phyloP scores from a whole-genome alignment of 2,797 vertebrate genomes.

The Notoglanidium macrostoma region DNA sequence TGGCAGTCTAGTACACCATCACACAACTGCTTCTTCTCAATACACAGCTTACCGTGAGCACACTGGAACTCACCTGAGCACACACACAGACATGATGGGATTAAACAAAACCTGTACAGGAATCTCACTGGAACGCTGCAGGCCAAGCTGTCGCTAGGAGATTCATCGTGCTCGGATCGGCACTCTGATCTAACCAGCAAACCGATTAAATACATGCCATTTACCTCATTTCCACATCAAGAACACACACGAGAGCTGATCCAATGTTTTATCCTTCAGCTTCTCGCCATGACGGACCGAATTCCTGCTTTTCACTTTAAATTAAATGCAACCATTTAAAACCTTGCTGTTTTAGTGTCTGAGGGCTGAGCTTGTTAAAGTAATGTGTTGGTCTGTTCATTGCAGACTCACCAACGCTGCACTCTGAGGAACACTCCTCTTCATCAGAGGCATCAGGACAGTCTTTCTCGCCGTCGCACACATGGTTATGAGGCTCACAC shows the following conservation, averaged over 20 bases:
- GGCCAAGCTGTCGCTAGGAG: not conserved
- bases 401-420: constrained; percentile 63
- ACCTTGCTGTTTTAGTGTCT: not conserved
- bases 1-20: constrained; percentile 83
- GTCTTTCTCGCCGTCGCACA: constrained; percentile 84
- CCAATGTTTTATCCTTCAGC: not conserved
- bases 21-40: constrained; percentile 73
- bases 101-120: not conserved
- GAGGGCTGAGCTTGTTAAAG: not conserved
- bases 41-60: constrained; percentile 72
- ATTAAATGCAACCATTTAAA: not conserved
- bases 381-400: no score
- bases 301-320: not conserved
- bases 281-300: not conserved
- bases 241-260: not conserved
- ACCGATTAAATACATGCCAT: not conserved
- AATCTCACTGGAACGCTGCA: not conserved
- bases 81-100: constrained; percentile 46
- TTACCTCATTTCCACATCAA: not conserved
- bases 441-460: constrained; percentile 88
- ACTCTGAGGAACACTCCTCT: constrained; percentile 69
- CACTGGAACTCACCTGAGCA: constrained; percentile 85
- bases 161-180: no score
- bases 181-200: not conserved
- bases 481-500: constrained; percentile 74